Percentiles rank a stretch among this genome's conserved stretches.
Evolutionary conservation across 53 echinoderm and acorn worm species (phyloP).

Genomic region (Patiria pectinifera): DNA sequence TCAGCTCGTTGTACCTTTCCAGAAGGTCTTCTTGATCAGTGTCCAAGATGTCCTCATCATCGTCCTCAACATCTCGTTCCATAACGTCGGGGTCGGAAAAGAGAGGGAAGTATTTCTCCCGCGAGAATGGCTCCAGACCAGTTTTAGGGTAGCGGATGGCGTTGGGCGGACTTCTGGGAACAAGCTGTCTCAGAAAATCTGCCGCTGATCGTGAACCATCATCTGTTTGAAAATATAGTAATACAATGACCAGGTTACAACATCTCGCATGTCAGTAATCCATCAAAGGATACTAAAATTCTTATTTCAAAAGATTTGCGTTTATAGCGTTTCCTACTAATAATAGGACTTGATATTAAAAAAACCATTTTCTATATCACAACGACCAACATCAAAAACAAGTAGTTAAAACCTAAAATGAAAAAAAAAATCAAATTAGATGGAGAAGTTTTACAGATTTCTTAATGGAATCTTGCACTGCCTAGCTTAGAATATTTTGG

Average conservation of each 20-base stretch:
- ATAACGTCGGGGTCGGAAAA: conserved; percentile 29
- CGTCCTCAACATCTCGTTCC: conserved; percentile 9
- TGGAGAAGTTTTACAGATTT: too few species aligned
- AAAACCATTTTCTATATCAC: too few species aligned
- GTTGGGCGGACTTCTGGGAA: conserved; percentile 47
- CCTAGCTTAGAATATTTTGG: not conserved
- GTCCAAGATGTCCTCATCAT: not conserved
- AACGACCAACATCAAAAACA: too few species aligned
- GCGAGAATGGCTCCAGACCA: conserved; percentile 50
- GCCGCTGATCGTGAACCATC: conserved; percentile 14
- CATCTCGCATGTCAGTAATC: not conserved
- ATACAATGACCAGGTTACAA: not conserved
- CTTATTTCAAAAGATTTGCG: too few species aligned
- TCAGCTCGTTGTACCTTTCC: conserved; percentile 32
- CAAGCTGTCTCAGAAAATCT: conserved; percentile 37
- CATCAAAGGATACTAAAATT: too few species aligned
- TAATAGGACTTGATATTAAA: too few species aligned
- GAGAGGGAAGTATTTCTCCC: conserved; percentile 58
- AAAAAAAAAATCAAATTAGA: too few species aligned
- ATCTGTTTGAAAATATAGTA: not conserved
- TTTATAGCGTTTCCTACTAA: too few species aligned
- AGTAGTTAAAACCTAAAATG: too few species aligned
- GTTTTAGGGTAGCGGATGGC: conserved; percentile 46
- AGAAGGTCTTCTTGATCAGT: conserved; percentile 3
- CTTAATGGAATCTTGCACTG: too few species aligned